Evolutionary conservation across 1,140 invertebrate genomes (phyloP).

Genomic region (Pinna nobilis): DNA sequence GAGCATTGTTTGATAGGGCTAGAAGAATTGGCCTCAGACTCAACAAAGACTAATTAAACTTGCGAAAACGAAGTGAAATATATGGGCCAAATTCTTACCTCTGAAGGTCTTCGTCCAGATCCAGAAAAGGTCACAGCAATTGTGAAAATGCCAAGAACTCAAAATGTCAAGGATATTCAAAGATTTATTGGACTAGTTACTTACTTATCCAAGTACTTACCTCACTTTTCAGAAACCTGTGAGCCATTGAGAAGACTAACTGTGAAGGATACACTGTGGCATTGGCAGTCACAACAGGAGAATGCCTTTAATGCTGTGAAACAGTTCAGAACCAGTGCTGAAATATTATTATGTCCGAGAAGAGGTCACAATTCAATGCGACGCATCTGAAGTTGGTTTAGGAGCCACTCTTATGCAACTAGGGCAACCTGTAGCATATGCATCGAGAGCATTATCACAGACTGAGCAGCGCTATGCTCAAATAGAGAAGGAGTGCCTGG

Average conservation of each 20-base stretch:
- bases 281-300: conserved; percentile 32
- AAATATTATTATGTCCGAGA: conserved; percentile 27
- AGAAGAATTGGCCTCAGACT: conserved; percentile 28
- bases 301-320: conserved; percentile 29
- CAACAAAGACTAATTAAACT: conserved; percentile 34
- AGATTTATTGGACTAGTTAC: conserved; percentile 65
- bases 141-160: conserved; percentile 11
- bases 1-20: conserved; percentile 28
- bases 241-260: conserved; percentile 29
- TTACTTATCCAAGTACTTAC: conserved; percentile 64
- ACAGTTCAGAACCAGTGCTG: conserved; percentile 22
- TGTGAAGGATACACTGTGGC: conserved; percentile 18
- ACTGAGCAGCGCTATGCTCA: conserved; percentile 70
- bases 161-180: conserved; percentile 37
- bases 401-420: conserved; percentile 74
- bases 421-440: conserved; percentile 71
- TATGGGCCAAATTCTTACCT: conserved; percentile 27
- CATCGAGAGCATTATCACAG: conserved; percentile 62
- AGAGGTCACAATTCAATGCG: conserved; percentile 52
- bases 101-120: conserved; percentile 24
- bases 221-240: conserved; percentile 66
- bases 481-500: conserved; percentile 62
- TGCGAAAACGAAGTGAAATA: conserved; percentile 24
- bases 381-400: conserved; percentile 69
- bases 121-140: conserved; percentile 37